Evolutionary conservation across 2,113 vertebrate genomes (phyloP), one percentile per base, ranked within the genome.

Genomic region (Hipposideros armiger): DNA sequence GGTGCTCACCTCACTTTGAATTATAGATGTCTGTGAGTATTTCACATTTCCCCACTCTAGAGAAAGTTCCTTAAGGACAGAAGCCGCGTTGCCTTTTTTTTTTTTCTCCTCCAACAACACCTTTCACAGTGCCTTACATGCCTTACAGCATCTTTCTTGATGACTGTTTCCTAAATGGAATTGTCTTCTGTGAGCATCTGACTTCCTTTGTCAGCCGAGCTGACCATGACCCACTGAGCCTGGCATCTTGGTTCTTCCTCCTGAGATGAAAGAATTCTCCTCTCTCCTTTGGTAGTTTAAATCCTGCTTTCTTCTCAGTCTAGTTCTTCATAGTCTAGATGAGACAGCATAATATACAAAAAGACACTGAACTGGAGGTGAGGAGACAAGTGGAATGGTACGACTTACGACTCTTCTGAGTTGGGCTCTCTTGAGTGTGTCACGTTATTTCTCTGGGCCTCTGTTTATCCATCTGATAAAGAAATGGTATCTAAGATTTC

Each of bases 401-500:
- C 40, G 22, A 45, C 7, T 82, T 64, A 19, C 10, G 7, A 60
- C 89, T 70, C 7, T 32, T 96, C 73, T 60, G 87, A 80, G 70
- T 74, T 95, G 83, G 36, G 42, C 32, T 86, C 87, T 85, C 77
- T 58, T 84, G 60, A 81, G 36, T 77, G 72, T 83, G 56, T 92
- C 77, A 47, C 80, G 78, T 96, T 95, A 69, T 77, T 90, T 93
- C 88, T 90, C 58, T 64, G 73, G 58, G 36, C 58, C 77, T 98
- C 52, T 95, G 22, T 64, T 91, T 95, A 86, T 78, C 81, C 87
- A 94, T 96, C 74, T 97, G 94, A 88, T 92, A 97, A 98, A 78
- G n/a, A 77, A 96, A 96, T 94, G 83, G 32, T 86, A 11, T 77
- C 3, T 42, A 72, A 87, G 19, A 62, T 95, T 94, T 52, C 73